phyloP scores from a whole-genome alignment of 2,888 invertebrate genomes.

The Zele albiditarsus region DNA sequence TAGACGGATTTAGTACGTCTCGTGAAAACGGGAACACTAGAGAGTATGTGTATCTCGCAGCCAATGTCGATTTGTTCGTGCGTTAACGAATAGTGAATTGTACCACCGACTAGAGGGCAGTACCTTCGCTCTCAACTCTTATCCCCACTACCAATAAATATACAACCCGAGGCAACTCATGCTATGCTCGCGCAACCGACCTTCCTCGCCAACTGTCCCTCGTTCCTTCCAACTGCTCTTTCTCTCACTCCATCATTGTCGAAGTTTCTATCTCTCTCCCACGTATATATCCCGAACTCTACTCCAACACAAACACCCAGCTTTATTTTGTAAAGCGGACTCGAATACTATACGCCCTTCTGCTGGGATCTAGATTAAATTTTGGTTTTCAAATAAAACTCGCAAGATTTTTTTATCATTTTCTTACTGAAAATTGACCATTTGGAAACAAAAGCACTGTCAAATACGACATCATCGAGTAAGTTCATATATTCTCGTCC shows the following conservation, averaged over 20 bases:
- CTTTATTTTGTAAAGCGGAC: slow-evolving; percentile 12
- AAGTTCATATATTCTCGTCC: slow-evolving; percentile 19
- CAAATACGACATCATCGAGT: not conserved
- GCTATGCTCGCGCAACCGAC: slow-evolving; percentile 41
- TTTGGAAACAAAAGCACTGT: not conserved
- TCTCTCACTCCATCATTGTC: not conserved
- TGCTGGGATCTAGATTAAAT: slow-evolving; percentile 24
- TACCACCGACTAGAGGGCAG: slow-evolving; percentile 63
- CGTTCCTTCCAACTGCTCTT: slow-evolving; percentile 29
- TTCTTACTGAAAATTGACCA: not conserved
- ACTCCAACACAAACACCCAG: not conserved
- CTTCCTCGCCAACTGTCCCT: slow-evolving; percentile 37
- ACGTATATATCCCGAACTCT: not conserved
- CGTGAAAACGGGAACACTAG: slow-evolving; percentile 42
- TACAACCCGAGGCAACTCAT: slow-evolving; percentile 6
- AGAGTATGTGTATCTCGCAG: slow-evolving; percentile 39
- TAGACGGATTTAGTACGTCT: slow-evolving; percentile 37
- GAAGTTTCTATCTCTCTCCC: no score
- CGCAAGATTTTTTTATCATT: slow-evolving; percentile 9
- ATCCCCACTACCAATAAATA: slow-evolving; percentile 42
- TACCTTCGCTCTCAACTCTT: slow-evolving; percentile 53
- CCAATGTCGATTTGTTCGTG: slow-evolving; percentile 43
- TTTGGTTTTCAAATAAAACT: slow-evolving; percentile 2
- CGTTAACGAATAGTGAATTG: slow-evolving; percentile 55
- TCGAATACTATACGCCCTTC: slow-evolving; percentile 32